A percentile compares a stretch with the other conserved stretches of the same genome.
phyloP scores from a whole-genome alignment of 92 coral and sea anemone species.

The Zoanthus solanderi region DNA sequence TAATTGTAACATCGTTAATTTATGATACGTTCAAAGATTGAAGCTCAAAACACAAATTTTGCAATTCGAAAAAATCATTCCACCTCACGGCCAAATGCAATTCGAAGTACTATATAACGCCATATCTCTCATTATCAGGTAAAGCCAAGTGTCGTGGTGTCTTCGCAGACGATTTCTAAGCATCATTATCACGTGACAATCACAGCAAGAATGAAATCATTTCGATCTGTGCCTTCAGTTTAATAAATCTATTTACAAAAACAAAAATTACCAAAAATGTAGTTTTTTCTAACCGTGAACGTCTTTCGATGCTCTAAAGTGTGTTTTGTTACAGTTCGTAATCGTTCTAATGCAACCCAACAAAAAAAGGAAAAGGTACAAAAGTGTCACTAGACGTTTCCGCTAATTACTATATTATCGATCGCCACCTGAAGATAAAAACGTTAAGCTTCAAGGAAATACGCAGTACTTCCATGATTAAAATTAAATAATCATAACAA shows the following conservation, averaged over 20 bases:
- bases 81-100: too few relatives aligned
- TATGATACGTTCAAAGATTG: too few relatives aligned
- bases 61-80: too few relatives aligned
- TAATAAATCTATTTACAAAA: background rate
- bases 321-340: background rate
- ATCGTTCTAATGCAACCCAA: constrained; percentile 3
- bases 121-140: too few relatives aligned
- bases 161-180: too few relatives aligned
- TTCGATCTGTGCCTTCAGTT: background rate
- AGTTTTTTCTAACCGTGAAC: background rate
- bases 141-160: too few relatives aligned
- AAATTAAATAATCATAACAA: background rate
- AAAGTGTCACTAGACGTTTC: constrained; percentile 23
- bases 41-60: too few relatives aligned
- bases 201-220: too few relatives aligned
- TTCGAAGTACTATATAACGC: too few relatives aligned
- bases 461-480: background rate
- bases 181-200: too few relatives aligned
- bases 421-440: background rate
- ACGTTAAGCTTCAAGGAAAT: constrained; percentile 4
- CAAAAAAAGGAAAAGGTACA: constrained; percentile 22
- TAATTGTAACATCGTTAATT: too few relatives aligned
- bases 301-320: background rate
- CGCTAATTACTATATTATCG: constrained; percentile 41
- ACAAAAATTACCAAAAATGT: background rate